Percentiles rank a stretch among this genome's conserved stretches.
These are phyloP conservation scores for Aurelia aurita complex sp. Pacific DNA, from an alignment of 30 jellyfish, hydroid and myxozoan species.

Conservation along the genomic window DNA sequence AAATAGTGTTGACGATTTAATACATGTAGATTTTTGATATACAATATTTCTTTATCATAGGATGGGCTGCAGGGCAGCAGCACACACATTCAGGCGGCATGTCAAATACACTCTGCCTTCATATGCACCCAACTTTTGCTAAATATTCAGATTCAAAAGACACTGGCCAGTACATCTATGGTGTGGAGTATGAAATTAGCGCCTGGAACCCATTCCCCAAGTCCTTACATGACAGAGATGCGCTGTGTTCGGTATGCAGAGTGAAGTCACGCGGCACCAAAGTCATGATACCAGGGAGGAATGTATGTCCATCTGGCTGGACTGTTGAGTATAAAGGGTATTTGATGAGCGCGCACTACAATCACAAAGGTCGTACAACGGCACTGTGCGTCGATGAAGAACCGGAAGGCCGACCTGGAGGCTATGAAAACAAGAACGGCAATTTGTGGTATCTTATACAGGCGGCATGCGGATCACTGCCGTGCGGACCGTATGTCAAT, in stretches of 20 bases:
- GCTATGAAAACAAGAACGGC: conserved; percentile 28
- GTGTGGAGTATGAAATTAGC: conserved; percentile 75
- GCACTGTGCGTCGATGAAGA: conserved; percentile 88
- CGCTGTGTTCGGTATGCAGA: conserved; percentile 85
- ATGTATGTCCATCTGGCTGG: conserved; percentile 92
- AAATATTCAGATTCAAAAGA: conserved; percentile 60
- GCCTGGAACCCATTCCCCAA: conserved; percentile 29
- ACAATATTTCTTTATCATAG: conserved; percentile 24
- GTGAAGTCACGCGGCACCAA: conserved; percentile 63
- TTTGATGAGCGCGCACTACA: conserved; percentile 80
- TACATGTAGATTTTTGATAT: not conserved
- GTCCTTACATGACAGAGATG: conserved; percentile 55
- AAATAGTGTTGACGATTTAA: not conserved
- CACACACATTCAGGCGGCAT: conserved; percentile 92
- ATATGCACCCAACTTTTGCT: conserved; percentile 57
- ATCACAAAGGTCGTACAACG: conserved; percentile 77
- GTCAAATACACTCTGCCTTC: conserved; percentile 90
- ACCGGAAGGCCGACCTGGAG: conserved; percentile 40
- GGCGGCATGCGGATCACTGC: conserved; percentile 45
- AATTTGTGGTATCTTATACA: conserved; percentile 52
- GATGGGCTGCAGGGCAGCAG: conserved; percentile 78
- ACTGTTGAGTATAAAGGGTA: conserved; percentile 81
- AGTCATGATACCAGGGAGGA: conserved; percentile 93
- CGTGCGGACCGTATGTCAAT: conserved; percentile 50
- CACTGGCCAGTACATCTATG: conserved; percentile 55